These are phyloP conservation scores for Pseudonaja textilis DNA, from an alignment of 2,113 vertebrate genomes.

Conservation along the genomic window DNA sequence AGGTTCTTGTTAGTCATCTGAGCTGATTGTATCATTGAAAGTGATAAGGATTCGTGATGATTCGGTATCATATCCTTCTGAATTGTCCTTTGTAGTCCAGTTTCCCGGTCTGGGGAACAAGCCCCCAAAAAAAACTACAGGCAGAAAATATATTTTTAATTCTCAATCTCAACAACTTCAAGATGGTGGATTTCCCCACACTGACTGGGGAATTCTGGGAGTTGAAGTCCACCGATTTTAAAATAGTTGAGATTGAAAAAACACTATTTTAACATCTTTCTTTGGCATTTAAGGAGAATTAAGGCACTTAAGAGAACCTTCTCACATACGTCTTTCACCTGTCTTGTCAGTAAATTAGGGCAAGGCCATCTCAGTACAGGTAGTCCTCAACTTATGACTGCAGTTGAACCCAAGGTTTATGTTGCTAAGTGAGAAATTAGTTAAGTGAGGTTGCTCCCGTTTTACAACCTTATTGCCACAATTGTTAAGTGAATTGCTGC, in stretches of 20 bases:
- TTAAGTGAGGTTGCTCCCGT: neutral
- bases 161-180: neutral
- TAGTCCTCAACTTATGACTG: neutral
- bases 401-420: neutral
- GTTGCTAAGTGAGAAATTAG: neutral
- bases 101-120: neutral
- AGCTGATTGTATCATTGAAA: neutral
- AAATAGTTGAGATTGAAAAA: neutral
- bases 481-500: neutral
- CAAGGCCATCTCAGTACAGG: neutral
- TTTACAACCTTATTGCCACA: neutral
- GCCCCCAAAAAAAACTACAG: neutral
- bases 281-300: neutral
- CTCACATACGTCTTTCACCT: neutral
- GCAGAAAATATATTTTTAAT: neutral
- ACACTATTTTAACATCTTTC: neutral
- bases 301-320: neutral
- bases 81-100: neutral
- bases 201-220: neutral
- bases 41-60: neutral
- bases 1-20: neutral
- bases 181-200: neutral
- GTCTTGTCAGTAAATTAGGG: neutral
- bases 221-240: neutral
- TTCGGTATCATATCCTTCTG: neutral